Evolutionary conservation across 2,797 vertebrate species (phyloP).

Genomic region (Apogon hyalosoma): DNA sequence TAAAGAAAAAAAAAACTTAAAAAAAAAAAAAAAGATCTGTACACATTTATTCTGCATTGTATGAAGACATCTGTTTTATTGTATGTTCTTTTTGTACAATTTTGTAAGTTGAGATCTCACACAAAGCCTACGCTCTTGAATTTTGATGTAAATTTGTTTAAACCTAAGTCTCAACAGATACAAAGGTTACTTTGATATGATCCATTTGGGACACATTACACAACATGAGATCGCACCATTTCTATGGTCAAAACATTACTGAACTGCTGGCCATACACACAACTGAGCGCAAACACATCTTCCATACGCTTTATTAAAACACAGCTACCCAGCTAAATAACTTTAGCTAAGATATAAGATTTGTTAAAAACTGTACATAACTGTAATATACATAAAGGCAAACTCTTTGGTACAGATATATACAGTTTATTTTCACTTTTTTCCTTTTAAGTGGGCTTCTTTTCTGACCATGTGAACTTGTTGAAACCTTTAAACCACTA

Average conservation of each 20-base stretch:
- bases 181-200: constrained; percentile 60
- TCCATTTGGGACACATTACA: constrained; percentile 57
- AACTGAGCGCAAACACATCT: constrained; percentile 73
- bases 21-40: not conserved
- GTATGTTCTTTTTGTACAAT: constrained; percentile 66
- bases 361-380: constrained; percentile 90
- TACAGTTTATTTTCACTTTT: constrained; percentile 79
- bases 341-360: constrained; percentile 86
- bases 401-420: constrained; percentile 89
- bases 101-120: constrained; percentile 52
- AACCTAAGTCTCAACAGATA: constrained; percentile 49
- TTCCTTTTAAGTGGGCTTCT: constrained; percentile 65
- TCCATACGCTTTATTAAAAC: constrained; percentile 86
- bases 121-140: constrained; percentile 59
- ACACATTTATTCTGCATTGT: constrained; percentile 29
- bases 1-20: not conserved
- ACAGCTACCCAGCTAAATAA: constrained; percentile 85
- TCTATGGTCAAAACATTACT: constrained; percentile 69
- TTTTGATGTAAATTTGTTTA: constrained; percentile 45
- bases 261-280: constrained; percentile 71
- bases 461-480: constrained; percentile 50
- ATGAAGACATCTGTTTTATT: constrained; percentile 77
- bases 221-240: constrained; percentile 58
- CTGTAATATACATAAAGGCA: constrained; percentile 89
- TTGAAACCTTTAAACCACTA: constrained; percentile 69